phyloP scores from a whole-genome alignment of 2,888 invertebrate genomes.

The Elegia similella region DNA sequence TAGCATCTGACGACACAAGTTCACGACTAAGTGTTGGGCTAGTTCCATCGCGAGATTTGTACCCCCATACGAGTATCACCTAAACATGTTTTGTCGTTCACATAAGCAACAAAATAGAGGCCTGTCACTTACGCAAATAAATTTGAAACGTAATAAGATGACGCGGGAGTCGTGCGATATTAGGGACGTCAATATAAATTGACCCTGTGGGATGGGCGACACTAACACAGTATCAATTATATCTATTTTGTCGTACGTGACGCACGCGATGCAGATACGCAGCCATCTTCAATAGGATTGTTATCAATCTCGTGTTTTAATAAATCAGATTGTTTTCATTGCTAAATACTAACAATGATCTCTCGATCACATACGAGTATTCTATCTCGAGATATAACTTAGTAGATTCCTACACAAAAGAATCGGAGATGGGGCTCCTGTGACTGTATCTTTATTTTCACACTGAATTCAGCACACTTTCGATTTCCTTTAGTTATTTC shows the following conservation, averaged over 20 bases:
- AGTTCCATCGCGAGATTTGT: too few relatives aligned
- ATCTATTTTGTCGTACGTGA: slow-evolving; percentile 9
- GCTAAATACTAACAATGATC: slow-evolving; percentile 3
- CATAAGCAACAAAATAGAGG: neutral
- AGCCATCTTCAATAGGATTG: slow-evolving; percentile 14
- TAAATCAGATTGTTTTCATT: slow-evolving; percentile 13
- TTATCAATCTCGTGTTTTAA: slow-evolving; percentile 8
- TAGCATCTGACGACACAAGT: too few relatives aligned
- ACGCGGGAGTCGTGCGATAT: neutral
- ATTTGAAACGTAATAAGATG: slow-evolving; percentile 6
- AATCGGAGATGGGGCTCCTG: too few relatives aligned
- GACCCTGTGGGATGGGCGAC: slow-evolving; percentile 2
- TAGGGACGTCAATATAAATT: slow-evolving; percentile 5
- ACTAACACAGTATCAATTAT: slow-evolving; percentile 5
- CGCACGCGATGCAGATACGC: slow-evolving; percentile 4
- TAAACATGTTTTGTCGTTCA: too few relatives aligned
- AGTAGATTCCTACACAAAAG: neutral
- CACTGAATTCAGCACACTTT: too few relatives aligned
- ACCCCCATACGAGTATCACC: too few relatives aligned
- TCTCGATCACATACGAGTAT: neutral
- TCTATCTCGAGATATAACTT: neutral
- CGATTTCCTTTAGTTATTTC: too few relatives aligned
- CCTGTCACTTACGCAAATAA: slow-evolving; percentile 9
- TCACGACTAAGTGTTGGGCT: too few relatives aligned
- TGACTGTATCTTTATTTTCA: too few relatives aligned